Evolutionary conservation across 1,140 invertebrate species (phyloP), one percentile per base, ranked within the genome.

Genomic region (Ladona fulva): DNA sequence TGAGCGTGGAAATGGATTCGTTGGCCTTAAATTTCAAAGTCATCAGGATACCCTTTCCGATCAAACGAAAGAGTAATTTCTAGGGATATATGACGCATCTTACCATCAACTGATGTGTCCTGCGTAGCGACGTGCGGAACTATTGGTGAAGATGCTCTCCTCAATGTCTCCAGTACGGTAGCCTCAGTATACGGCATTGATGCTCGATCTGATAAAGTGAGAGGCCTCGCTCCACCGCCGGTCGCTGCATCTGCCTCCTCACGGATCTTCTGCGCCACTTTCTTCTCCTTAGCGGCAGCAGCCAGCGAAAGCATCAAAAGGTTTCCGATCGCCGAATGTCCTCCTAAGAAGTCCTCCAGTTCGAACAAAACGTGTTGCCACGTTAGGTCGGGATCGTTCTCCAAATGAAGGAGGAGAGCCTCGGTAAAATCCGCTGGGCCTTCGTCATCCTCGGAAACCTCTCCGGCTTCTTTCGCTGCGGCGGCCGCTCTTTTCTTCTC

Each of bases 91-190:
- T 37, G n/a, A n/a, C 29, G 29, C 8, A 1, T 37, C 80, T 83
- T 82, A 88, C 87, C 94, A 77, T 89, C 88, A 66, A 97, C 89
- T 0, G 88, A 86, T 0, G 91, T 91, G 79, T 94, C 90, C 79
- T 91, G 89, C 24, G 90, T 94, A 0, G 95, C 93, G 0, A 96
- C 93, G 82, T 97, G 95, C 1, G 95, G 95, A 0, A 97, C 95
- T 78, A 97, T 96, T 0, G 95, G 95, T 0, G 95, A 96, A 0
- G 93, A 92, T 0, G 94, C 91, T 78, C 92, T 87, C 76, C 95
- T 85, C 0, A 96, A 86, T 0, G 91, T 89, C 86, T 97, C 95
- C 79, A 92, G 86, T 19, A 96, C 88, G 0, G 92, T 91, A 0
- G 94, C 93, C 86, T 95, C 93, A 0, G 92, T 93, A 84, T 94